Percentiles rank a stretch among this genome's conserved stretches.
Conservation (phyloP, 2,797 vertebrate genomes). For the Falco biarmicus region DNA sequence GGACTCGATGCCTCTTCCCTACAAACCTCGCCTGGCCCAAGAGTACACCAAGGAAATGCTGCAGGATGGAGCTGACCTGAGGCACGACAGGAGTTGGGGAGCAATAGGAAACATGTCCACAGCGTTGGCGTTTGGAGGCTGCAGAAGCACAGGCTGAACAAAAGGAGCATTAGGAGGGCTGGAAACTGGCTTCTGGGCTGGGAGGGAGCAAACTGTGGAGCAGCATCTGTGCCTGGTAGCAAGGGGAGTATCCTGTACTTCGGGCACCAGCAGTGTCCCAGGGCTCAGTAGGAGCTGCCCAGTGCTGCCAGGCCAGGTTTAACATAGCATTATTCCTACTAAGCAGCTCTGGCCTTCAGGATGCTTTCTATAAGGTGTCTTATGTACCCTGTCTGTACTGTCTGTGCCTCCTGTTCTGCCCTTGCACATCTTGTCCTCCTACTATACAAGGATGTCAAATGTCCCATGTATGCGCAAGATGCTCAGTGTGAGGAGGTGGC, state of each 20-base stretch:
- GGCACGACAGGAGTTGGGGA: neutral
- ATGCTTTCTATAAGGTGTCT: neutral
- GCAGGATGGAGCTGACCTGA: neutral
- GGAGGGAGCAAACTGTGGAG: neutral
- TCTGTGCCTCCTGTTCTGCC: neutral
- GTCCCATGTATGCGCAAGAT: neutral
- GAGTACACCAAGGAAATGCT: neutral
- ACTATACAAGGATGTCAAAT: neutral
- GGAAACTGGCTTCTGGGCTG: neutral
- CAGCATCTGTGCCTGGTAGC: neutral
- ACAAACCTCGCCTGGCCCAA: neutral
- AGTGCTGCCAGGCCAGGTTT: neutral
- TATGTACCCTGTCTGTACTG: neutral
- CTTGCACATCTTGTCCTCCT: neutral
- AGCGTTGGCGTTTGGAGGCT: neutral
- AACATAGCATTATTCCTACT: neutral
- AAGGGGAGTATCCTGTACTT: fast-evolving
- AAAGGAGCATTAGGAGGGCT: neutral
- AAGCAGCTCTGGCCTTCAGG: neutral
- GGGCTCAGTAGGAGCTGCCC: neutral
- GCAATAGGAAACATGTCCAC: neutral
- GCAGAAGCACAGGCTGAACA: neutral
- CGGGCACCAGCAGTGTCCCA: neutral
- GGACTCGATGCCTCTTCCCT: neutral
- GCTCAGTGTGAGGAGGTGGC: neutral